Base-by-base conservation (phyloP, 2,888 invertebrate species). In the Paralinhomoeus sp. region DNA sequence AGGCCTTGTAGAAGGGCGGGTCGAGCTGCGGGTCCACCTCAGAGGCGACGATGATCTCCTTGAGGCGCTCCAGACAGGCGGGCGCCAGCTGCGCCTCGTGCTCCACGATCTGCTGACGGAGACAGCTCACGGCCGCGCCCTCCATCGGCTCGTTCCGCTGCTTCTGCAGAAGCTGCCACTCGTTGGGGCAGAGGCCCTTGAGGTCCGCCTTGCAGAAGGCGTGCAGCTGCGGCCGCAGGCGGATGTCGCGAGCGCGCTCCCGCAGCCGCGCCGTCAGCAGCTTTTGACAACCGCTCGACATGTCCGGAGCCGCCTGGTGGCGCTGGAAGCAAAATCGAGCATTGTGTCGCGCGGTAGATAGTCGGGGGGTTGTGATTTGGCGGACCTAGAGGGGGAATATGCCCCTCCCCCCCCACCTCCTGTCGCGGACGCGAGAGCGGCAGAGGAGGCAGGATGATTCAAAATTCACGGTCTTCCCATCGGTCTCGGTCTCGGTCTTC, bases 11-110 rank as follows among this genome's bases (percentile, higher is more conserved):
- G 37, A 93, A 70, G 39, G 82, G 66, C 1, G 87, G 85, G 69
- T 93, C 87, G 46, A 89, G 69, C 56, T 80, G 76, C 59, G 84
- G 80, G 65, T 93, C 84, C 31, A 85, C 66, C 17, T 87, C 87
- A 55, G 54, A 51, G 44, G 59, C 61, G 24, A 61, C 44, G 38
- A 60, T 62, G 17, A 55, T n/a, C n/a, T n/a, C n/a, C n/a, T n/a
- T n/a, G n/a, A n/a, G n/a, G n/a, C n/a, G n/a, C n/a, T n/a, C 20
- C 22, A 40, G 22, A 22, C n/a, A 17, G 17, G 37, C 21, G 20
- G n/a, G 21, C 17, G 17, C 40, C 17, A 13, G 40, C n/a, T 21
- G 24, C 31, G 5, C 33, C 24, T 31, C 22, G 12, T 31, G n/a
- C 17, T 24, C 22, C 41, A 23, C 18, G n/a, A n/a, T n/a, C n/a